Conservation (phyloP, 2,113 vertebrate genomes). For the Nesogale talazaci region DNA sequence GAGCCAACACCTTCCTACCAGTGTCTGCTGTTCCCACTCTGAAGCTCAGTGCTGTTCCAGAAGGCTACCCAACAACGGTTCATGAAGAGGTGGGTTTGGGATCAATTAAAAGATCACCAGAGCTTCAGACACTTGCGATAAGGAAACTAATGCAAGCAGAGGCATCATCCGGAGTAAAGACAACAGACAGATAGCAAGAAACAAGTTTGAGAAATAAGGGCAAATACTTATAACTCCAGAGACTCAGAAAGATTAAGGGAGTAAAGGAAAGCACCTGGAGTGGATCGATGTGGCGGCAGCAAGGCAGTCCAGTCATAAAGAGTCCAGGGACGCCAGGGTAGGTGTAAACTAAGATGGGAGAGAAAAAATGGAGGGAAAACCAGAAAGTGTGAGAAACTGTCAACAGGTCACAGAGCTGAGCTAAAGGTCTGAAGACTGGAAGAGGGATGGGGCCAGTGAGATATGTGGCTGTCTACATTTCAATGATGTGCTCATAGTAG, state of each 20-base stretch:
- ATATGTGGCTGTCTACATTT: background rate
- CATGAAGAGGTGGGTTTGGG: background rate
- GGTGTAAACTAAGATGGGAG: background rate
- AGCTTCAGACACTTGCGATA: background rate
- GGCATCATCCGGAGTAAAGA: background rate
- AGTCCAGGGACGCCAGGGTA: background rate
- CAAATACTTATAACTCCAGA: background rate
- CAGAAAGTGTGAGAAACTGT: background rate
- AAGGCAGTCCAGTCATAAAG: slow-evolving; percentile 8
- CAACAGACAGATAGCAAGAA: background rate
- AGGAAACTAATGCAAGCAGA: background rate
- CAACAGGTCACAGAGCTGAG: background rate
- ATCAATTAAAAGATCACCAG: background rate
- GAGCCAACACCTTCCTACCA: background rate
- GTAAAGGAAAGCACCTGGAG: background rate
- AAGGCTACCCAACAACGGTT: background rate
- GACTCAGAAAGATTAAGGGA: background rate
- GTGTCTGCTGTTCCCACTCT: background rate
- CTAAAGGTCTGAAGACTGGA: background rate
- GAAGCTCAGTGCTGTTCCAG: background rate
- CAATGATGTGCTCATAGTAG: background rate
- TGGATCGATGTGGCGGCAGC: background rate
- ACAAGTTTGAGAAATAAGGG: background rate
- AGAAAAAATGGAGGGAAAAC: background rate
- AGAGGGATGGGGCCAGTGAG: background rate